Conservation (phyloP, 2,888 invertebrate genomes). For the Drosophila mayaguana region DNA sequence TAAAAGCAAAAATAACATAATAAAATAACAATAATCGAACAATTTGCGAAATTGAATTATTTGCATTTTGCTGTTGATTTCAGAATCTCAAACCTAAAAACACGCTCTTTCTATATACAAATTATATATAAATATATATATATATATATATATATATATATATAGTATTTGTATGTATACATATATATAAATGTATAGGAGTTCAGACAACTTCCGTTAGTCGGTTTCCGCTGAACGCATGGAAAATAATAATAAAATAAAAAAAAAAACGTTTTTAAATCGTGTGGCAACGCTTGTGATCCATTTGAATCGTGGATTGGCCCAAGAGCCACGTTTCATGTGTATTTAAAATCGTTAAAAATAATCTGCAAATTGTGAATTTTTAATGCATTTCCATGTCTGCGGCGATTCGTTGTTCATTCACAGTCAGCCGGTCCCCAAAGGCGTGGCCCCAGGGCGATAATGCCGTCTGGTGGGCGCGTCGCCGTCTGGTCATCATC, state of each 20-base stretch:
- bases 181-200: background rate
- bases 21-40: too few species aligned
- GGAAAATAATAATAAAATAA: background rate
- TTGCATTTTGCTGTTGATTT: constrained; percentile 46
- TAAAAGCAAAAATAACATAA: constrained; percentile 9
- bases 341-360: constrained; percentile 81
- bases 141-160: too few species aligned
- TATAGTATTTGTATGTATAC: too few species aligned
- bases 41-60: constrained; percentile 54
- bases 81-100: constrained; percentile 4
- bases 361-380: constrained; percentile 79
- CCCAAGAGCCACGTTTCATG: constrained; percentile 56
- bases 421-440: constrained; percentile 25
- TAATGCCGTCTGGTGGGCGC: constrained; percentile 71
- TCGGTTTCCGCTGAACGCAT: constrained; percentile 43
- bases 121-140: too few species aligned
- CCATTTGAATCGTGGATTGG: constrained; percentile 56
- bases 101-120: background rate
- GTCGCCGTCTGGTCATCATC: constrained; percentile 61
- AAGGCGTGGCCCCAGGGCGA: constrained; percentile 58
- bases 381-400: constrained; percentile 77
- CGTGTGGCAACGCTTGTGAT: constrained; percentile 50
- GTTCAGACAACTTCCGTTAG: constrained; percentile 55
- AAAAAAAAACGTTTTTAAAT: constrained; percentile 3
- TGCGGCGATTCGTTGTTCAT: constrained; percentile 48